Percentiles rank a stretch among this genome's conserved stretches.
phyloP scores from a whole-genome alignment of 2,113 vertebrate species.

The Himantopus leucocephalus region DNA sequence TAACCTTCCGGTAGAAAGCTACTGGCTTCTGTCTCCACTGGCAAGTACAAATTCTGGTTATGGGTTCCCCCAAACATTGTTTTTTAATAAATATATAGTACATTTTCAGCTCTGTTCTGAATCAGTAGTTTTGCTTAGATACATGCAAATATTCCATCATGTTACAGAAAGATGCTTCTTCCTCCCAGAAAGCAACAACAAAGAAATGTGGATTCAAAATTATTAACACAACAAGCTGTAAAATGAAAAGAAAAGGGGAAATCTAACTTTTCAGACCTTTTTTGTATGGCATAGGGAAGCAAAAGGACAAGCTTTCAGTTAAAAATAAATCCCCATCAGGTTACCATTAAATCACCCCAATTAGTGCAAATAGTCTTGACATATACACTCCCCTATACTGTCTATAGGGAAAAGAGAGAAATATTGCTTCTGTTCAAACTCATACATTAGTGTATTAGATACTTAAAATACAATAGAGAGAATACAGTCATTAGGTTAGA shows the following conservation, averaged over 20 bases:
- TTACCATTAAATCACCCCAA: slow-evolving; percentile 15
- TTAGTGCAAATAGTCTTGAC: slow-evolving; percentile 48
- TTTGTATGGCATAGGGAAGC: neutral
- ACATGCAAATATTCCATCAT: rapidly evolving
- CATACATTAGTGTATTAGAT: slow-evolving; percentile 38
- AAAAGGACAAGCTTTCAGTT: slow-evolving; percentile 39
- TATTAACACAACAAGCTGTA: neutral
- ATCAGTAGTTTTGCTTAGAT: neutral
- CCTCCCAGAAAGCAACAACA: neutral
- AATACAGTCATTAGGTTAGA: slow-evolving; percentile 31
- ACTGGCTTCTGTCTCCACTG: neutral
- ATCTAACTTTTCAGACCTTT: neutral
- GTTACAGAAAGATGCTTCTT: neutral
- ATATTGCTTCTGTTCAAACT: slow-evolving; percentile 41
- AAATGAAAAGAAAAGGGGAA: neutral
- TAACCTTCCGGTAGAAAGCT: neutral
- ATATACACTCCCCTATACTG: neutral
- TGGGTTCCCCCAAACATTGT: neutral
- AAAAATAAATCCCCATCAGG: slow-evolving; percentile 38
- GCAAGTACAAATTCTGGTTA: neutral
- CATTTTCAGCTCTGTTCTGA: neutral
- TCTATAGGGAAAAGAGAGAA: slow-evolving; percentile 39
- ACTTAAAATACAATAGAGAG: slow-evolving; percentile 33
- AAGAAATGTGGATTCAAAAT: neutral
- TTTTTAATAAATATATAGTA: neutral